Evolutionary conservation across 2,113 vertebrate genomes (phyloP), one percentile per base, ranked within the genome.

Genomic region (Cololabis saira): DNA sequence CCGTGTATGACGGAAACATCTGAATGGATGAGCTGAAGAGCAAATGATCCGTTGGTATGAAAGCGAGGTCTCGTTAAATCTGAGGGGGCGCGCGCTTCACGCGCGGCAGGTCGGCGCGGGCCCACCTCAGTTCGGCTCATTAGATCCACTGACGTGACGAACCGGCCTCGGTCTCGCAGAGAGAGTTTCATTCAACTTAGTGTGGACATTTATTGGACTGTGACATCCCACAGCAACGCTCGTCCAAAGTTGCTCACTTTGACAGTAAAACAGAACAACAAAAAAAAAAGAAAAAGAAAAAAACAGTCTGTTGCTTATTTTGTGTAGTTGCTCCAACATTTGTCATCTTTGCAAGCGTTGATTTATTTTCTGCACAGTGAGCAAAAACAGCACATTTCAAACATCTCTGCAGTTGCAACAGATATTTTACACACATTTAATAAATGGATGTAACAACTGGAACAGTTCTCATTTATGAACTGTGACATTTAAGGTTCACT

Each of bases 111-210:
- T 73, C 77, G 40, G 63, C 2, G 16, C 24, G 16, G 77, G 71
- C 68, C 19, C 65, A 64, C 72, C 71, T 61, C 60, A 60, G 63
- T 30, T 59, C 1, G 78, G 51, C 71, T 88, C 83, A 84, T 82
- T 86, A 82, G 70, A 63, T 80, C 30, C 27, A 58, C 3, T 78
- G 79, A 82, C 76, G 49, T 84, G 81, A 86, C 76, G 76, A 82
- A 81, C 70, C 65, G 75, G 69, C 56, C 45, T 42, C 16, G 17
- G 47, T 43, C 68, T 82, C 57, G 13, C 22, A 45, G 21, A 52
- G 45, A 65, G 19, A 45, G 54, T 78, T 76, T 71, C 58, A 11
- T 27, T 43, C 45, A 76, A 69, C 55, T 76, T 30, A 65, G 21
- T 8, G 50, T 42, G 7, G 24, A 55, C 68, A 42, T 43, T 11